phyloP scores from a whole-genome alignment of 2,888 invertebrate species.

The Drosophila barbarae region DNA sequence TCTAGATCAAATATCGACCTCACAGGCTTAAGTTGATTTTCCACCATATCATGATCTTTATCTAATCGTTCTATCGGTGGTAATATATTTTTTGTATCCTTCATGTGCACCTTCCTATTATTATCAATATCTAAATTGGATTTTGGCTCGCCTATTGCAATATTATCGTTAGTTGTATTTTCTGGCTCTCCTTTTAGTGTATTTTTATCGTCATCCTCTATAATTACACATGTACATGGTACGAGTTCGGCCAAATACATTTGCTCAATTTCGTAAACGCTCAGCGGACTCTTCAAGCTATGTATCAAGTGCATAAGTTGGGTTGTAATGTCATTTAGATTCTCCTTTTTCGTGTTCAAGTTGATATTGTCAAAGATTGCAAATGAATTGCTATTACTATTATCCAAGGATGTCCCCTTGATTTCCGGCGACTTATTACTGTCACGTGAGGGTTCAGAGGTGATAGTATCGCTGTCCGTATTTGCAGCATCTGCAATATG shows the following conservation, averaged over 20 bases:
- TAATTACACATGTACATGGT: slow-evolving; percentile 68
- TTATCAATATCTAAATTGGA: slow-evolving; percentile 13
- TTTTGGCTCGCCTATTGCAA: slow-evolving; percentile 2
- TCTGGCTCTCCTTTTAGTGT: slow-evolving; percentile 1
- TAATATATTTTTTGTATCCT: slow-evolving; percentile 2
- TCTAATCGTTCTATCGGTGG: neutral
- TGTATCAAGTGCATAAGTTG: slow-evolving; percentile 59
- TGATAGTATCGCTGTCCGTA: slow-evolving; percentile 72
- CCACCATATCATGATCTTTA: slow-evolving; percentile 13
- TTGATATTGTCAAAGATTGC: slow-evolving; percentile 23
- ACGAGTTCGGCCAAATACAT: slow-evolving; percentile 54
- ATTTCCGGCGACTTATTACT: slow-evolving; percentile 48
- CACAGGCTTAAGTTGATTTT: slow-evolving; percentile 59
- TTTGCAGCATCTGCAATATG: slow-evolving; percentile 52
- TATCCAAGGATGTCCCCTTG: slow-evolving; percentile 59
- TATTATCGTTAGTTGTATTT: neutral
- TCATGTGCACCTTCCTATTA: slow-evolving; percentile 6
- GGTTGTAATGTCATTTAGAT: slow-evolving; percentile 47
- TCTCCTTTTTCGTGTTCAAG: slow-evolving; percentile 2
- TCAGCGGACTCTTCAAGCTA: slow-evolving; percentile 45
- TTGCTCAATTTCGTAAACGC: slow-evolving; percentile 47
- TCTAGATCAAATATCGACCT: slow-evolving; percentile 80
- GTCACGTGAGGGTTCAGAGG: slow-evolving; percentile 75
- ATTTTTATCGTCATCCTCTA: slow-evolving; percentile 56
- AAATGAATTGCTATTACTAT: slow-evolving; percentile 64